These are phyloP conservation scores for Atrina japonica DNA, from an alignment of 2,888 invertebrate species.

Conservation along the genomic window DNA sequence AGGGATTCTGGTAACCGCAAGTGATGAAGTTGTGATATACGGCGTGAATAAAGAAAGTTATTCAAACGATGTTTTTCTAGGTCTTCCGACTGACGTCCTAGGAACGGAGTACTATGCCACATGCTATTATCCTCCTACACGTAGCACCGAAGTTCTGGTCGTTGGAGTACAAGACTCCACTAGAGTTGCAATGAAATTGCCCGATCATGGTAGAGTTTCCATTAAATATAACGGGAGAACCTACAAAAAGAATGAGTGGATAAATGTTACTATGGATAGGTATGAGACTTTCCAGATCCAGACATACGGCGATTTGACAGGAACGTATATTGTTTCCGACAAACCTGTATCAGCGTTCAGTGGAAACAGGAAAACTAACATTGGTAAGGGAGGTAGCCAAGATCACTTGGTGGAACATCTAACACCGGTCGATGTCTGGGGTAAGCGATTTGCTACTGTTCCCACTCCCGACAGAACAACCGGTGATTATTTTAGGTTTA, in stretches of 20 bases:
- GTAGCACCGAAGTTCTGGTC: slow-evolving; percentile 35
- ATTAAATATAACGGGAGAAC: slow-evolving; percentile 17
- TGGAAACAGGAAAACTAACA: slow-evolving; percentile 59
- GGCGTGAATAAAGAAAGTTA: slow-evolving; percentile 55
- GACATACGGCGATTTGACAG: slow-evolving; percentile 56
- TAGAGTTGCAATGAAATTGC: slow-evolving; percentile 33
- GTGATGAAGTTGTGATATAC: slow-evolving; percentile 56
- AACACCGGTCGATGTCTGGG: slow-evolving; percentile 64
- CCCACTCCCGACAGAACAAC: slow-evolving; percentile 56
- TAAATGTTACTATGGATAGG: slow-evolving; percentile 20
- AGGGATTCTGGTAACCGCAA: slow-evolving; percentile 51
- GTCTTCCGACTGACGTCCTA: slow-evolving; percentile 53
- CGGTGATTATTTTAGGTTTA: slow-evolving; percentile 59
- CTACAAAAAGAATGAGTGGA: slow-evolving; percentile 13
- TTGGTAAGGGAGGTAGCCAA: slow-evolving; percentile 14
- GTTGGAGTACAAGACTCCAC: slow-evolving; percentile 50
- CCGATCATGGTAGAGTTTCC: neutral
- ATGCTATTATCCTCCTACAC: slow-evolving; percentile 43
- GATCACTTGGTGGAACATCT: slow-evolving; percentile 62
- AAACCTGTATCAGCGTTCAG: slow-evolving; percentile 61
- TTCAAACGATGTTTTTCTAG: slow-evolving; percentile 59
- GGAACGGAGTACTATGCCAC: slow-evolving; percentile 57
- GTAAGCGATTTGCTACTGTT: slow-evolving; percentile 58
- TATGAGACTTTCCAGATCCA: slow-evolving; percentile 32
- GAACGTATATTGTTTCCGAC: slow-evolving; percentile 52